Evolutionary conservation across 2,113 vertebrate genomes (phyloP).

Genomic region (Circaetus cinerascens): DNA sequence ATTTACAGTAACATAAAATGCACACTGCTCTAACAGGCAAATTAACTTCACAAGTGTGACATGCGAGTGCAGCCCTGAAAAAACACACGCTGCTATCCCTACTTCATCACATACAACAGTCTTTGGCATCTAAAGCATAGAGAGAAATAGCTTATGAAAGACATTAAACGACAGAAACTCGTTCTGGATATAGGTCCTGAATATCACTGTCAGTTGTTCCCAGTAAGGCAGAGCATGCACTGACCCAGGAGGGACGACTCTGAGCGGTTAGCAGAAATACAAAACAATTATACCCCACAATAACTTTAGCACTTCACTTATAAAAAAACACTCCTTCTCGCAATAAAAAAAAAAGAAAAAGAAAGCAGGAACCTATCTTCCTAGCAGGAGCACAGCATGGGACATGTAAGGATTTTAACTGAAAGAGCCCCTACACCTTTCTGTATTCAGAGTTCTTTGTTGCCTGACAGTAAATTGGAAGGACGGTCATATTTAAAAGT

Average conservation of each 20-base stretch:
- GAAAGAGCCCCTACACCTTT: not conserved
- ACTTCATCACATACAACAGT: not conserved
- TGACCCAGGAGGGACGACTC: slow-evolving; percentile 16
- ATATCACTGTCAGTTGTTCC: not conserved
- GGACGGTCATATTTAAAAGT: slow-evolving; percentile 61
- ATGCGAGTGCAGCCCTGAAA: not conserved
- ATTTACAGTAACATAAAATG: slow-evolving; percentile 44
- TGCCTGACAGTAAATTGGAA: slow-evolving; percentile 57
- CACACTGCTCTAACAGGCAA: slow-evolving; percentile 20
- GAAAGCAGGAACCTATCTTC: not conserved
- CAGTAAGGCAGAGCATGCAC: not conserved
- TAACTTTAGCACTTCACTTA: slow-evolving; percentile 62
- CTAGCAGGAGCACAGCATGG: not conserved
- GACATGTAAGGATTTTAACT: not conserved
- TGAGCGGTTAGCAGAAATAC: slow-evolving; percentile 22
- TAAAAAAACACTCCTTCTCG: not conserved
- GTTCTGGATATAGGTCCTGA: not conserved
- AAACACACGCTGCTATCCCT: not conserved
- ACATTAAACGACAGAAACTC: slow-evolving; percentile 1
- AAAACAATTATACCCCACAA: slow-evolving; percentile 21
- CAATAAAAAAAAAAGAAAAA: not conserved
- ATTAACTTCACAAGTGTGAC: slow-evolving; percentile 32
- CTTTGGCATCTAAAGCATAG: not conserved
- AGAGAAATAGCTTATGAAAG: not conserved
- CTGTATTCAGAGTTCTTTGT: slow-evolving; percentile 71